Evolutionary conservation across 2,888 invertebrate genomes (phyloP), one percentile per base, ranked within the genome.

Genomic region (Leptinotarsa peninsularis): DNA sequence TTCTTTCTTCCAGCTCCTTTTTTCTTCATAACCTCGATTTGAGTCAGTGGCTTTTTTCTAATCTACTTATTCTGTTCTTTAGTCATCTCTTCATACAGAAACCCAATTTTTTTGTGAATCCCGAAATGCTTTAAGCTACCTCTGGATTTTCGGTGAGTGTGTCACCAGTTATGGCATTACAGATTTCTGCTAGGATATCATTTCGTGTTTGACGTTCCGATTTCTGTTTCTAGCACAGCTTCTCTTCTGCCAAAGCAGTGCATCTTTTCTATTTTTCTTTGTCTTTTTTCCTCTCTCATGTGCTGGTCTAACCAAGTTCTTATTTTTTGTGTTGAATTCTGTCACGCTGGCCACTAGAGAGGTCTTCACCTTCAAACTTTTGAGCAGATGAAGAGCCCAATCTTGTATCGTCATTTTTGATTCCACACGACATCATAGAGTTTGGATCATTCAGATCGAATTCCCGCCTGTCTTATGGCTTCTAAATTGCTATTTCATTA

Each of bases 221-320:
- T 80, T 91, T 88, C 75, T 84, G 77, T 49, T 86, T 85, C 43
- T 87, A 84, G 49, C 84, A 83, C 1, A 86, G 85, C 80, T 89
- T 88, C 82, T 90, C 88, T 49, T 85, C 84, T 2, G 87, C 86
- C 90, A 96, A 87, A 17, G 94, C 93, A 79, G 92, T 91, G 94
- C 93, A 67, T 90, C 90, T 84, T 89, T 90, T 60, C 91, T 89
- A 78, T 93, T 91, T 33, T 91, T 91, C 77, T 94, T 91, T 0
- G 92, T 92, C 5, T 89, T 89, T 78, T 90, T 89, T 66, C 5
- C 5, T 93, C 93, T 74, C 90, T 89, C 66, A 89, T 92, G 88
- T 98, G 98, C 85, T 96, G 95, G 82, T 94, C 92, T n/a, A 96
- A 89, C 96, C 96, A 97, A 33, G 95, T 92, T 83, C 93, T 92